Conservation (phyloP, 2,113 vertebrate genomes). For the Octodon degus region DNA sequence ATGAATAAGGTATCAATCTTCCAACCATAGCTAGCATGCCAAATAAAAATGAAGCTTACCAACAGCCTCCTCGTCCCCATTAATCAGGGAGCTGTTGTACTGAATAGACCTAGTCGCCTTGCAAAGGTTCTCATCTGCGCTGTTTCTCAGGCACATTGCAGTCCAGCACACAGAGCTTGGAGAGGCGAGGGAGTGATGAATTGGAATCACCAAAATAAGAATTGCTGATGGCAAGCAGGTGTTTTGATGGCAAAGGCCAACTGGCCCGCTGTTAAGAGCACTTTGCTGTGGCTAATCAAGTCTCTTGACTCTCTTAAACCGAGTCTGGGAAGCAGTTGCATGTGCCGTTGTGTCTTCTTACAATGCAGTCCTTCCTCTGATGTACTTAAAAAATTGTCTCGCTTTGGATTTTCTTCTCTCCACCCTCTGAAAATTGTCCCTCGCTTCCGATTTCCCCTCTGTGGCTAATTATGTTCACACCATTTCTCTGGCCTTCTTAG, state of each 20-base stretch:
- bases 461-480: not conserved
- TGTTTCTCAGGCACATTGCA: not conserved
- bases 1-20: not conserved
- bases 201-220: not conserved
- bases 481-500: not conserved
- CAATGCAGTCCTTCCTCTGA: not conserved
- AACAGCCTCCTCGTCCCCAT: not conserved
- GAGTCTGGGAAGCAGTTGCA: not conserved
- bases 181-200: not conserved
- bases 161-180: not conserved
- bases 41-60: not conserved
- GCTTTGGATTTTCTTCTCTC: not conserved
- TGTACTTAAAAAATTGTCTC: not conserved
- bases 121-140: not conserved
- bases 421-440: not conserved
- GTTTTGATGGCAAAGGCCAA: not conserved
- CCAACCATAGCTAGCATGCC: not conserved
- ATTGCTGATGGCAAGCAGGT: not conserved
- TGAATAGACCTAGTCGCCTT: not conserved
- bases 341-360: not conserved
- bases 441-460: not conserved
- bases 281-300: not conserved
- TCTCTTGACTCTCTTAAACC: not conserved
- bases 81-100: not conserved
- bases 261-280: not conserved